Evolutionary conservation across 1,140 invertebrate species (phyloP), one percentile per base, ranked within the genome.

Genomic region (Ostrea denselamellosa): DNA sequence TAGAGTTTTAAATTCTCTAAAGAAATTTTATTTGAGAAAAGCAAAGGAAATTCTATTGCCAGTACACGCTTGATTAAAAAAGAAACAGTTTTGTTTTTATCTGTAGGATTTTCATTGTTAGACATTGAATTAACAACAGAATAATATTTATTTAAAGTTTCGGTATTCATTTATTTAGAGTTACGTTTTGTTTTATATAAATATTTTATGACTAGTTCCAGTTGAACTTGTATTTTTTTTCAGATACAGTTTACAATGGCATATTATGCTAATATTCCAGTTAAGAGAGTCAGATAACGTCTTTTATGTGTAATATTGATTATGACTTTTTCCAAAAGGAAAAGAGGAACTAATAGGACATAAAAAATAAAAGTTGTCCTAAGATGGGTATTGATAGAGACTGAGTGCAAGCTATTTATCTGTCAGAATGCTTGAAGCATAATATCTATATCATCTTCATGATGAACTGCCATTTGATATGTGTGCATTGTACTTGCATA

Each of bases 381-480:
- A 17, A 25, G 9, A 77, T 28, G 68, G 68, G 68, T 77, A 77
- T 77, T 62, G n/a, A 62, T 77, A 77, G 28, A 77, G 22, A 62
- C 58, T 14, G 58, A 77, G 10, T 28, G 68, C 28, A 12, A 14
- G 25, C 28, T 77, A 28, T 77, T 77, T 77, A 77, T 28, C 28
- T 34, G 68, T 28, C 22, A 77, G 22, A 34, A 77, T 77, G 68
- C 68, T 34, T 77, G 68, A 77, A 77, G 68, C 68, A 77, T 77
- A 77, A 77, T 77, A 77, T 77, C n/a, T 71, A 34, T 77, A 34
- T 77, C 68, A 12, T 28, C 68, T 34, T 77, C 68, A 77, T 77
- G 25, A 77, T 9, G 68, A 77, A 25, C 14, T 77, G 25, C 28
- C 25, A 12, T 25, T 71, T 77, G 28, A 77, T 77, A 34, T 34